These are phyloP conservation scores for Tetramorium simillimum DNA, from an alignment of 1,140 invertebrate species.

Conservation along the genomic window DNA sequence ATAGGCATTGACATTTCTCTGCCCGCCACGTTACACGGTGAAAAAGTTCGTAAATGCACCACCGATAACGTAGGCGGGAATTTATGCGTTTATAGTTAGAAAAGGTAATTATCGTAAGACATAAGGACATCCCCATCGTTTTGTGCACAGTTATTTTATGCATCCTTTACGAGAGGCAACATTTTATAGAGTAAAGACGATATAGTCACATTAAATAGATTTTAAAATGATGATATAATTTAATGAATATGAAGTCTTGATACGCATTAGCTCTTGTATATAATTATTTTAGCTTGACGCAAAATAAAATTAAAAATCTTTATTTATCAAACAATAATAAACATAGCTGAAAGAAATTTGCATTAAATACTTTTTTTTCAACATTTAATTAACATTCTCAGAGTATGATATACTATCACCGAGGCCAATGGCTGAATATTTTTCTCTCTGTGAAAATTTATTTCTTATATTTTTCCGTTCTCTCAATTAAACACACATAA, in stretches of 20 bases:
- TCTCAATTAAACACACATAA: neutral
- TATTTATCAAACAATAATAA: neutral
- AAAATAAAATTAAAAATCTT: neutral
- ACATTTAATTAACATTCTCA: neutral
- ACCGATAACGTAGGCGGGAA: neutral
- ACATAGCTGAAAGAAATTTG: neutral
- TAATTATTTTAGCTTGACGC: neutral
- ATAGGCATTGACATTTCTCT: constrained; percentile 48
- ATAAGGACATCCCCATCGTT: neutral
- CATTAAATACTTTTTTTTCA: neutral
- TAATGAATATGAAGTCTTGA: neutral
- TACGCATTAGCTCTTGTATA: neutral
- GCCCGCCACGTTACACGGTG: neutral
- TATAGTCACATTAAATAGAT: neutral
- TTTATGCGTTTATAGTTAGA: constrained; percentile 17
- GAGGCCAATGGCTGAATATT: neutral
- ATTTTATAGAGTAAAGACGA: neutral
- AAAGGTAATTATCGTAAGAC: constrained; percentile 5
- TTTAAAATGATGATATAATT: neutral
- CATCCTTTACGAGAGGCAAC: neutral
- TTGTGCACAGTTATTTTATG: neutral
- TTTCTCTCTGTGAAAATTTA: neutral
- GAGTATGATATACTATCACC: neutral
- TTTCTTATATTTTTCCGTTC: neutral
- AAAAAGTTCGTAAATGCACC: constrained; percentile 22